Percentiles rank a stretch among this genome's conserved stretches.
phyloP scores from a whole-genome alignment of 2,888 invertebrate genomes.

The Melieria omissa region DNA sequence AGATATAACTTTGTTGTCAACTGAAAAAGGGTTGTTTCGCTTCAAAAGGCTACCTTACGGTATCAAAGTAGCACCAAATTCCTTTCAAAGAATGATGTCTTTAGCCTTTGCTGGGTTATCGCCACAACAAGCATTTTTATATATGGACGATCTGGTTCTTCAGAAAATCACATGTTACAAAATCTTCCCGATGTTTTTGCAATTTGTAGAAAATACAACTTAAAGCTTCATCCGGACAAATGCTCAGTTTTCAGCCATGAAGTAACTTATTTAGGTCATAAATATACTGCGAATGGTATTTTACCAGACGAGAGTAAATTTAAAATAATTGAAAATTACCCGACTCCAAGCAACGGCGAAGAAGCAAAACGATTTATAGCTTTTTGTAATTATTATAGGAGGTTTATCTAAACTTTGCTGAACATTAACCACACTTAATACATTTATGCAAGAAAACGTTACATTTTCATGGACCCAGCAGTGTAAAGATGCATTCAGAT shows the following conservation, averaged over 20 bases:
- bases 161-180: constrained; percentile 30
- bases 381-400: constrained; percentile 39
- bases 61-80: constrained; percentile 19
- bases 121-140: constrained; percentile 22
- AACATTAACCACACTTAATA: constrained; percentile 28
- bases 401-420: constrained; percentile 32
- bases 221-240: constrained; percentile 72
- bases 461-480: constrained; percentile 30
- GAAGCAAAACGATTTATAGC: constrained; percentile 38
- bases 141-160: constrained; percentile 30
- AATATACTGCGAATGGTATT: constrained; percentile 36
- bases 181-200: constrained; percentile 22
- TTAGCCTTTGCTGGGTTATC: constrained; percentile 20
- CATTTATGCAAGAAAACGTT: constrained; percentile 29
- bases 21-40: constrained; percentile 21
- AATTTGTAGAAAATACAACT: constrained; percentile 32
- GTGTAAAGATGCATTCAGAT: constrained; percentile 32
- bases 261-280: constrained; percentile 72
- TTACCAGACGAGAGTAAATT: constrained; percentile 34
- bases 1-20: constrained; percentile 21
- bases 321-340: constrained; percentile 23
- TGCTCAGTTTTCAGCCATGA: constrained; percentile 29
- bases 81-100: constrained; percentile 31
- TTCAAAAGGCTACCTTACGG: constrained; percentile 26
- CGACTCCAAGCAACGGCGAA: constrained; percentile 34